These are phyloP conservation scores for Platypus cylindrus DNA, from an alignment of 2,888 invertebrate species.

Conservation along the genomic window DNA sequence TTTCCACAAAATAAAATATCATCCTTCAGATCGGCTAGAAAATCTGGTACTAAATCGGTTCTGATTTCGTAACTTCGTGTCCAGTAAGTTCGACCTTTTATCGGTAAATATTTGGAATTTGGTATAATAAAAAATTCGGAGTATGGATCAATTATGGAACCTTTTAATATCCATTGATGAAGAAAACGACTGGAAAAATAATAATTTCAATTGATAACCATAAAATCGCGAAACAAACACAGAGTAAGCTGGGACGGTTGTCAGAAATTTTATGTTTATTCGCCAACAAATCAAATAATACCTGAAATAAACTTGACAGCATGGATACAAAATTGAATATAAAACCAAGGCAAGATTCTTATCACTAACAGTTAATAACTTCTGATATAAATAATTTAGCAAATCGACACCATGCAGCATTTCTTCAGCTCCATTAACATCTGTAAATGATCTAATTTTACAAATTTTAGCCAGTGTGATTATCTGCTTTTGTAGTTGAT, in stretches of 20 bases:
- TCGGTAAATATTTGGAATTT: constrained; percentile 50
- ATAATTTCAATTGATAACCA: not conserved
- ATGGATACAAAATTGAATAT: constrained; percentile 35
- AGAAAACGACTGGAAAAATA: constrained; percentile 51
- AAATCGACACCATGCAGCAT: constrained; percentile 43
- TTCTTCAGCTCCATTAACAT: constrained; percentile 21
- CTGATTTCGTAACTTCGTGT: constrained; percentile 47
- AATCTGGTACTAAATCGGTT: constrained; percentile 49
- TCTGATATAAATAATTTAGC: constrained; percentile 51
- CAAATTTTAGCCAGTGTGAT: constrained; percentile 43
- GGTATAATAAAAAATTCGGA: constrained; percentile 76
- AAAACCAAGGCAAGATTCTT: constrained; percentile 42
- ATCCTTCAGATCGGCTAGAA: constrained; percentile 48
- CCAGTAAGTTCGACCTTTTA: constrained; percentile 53
- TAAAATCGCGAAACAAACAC: too few species aligned
- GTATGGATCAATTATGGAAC: constrained; percentile 63
- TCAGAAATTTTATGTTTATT: too few species aligned
- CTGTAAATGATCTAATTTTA: constrained; percentile 34
- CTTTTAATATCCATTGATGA: constrained; percentile 76
- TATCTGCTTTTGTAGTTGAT: constrained; percentile 40
- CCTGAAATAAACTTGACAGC: constrained; percentile 33
- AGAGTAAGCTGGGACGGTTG: too few species aligned
- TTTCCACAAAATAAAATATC: constrained; percentile 63
- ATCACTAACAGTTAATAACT: constrained; percentile 46
- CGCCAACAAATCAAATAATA: constrained; percentile 13